These are phyloP conservation scores for Sapajus apella DNA, from an alignment of 2,113 vertebrate genomes.

Conservation along the genomic window DNA sequence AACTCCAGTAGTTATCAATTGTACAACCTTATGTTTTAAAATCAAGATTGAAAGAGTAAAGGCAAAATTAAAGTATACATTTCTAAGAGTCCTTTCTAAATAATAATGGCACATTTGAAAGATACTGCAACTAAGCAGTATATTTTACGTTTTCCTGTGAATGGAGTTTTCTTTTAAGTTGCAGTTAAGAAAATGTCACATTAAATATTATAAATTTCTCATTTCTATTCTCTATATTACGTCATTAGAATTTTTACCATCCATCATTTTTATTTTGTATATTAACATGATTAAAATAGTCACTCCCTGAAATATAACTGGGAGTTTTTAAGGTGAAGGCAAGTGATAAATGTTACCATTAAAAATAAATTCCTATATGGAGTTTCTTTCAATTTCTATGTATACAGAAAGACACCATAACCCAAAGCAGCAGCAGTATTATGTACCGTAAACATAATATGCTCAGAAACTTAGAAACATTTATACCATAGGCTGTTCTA, in stretches of 20 bases:
- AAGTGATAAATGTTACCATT: not conserved
- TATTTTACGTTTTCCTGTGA: not conserved
- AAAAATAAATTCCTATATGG: not conserved
- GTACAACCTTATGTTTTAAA: not conserved
- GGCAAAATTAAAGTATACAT: conserved; percentile 22
- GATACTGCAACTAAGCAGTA: not conserved
- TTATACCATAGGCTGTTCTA: not conserved
- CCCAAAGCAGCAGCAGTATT: not conserved
- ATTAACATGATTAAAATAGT: not conserved
- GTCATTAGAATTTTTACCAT: not conserved
- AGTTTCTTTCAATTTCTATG: not conserved
- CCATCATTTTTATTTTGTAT: not conserved
- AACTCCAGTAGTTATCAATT: conserved; percentile 45
- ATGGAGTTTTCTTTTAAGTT: not conserved
- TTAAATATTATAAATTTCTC: not conserved
- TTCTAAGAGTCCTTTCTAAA: not conserved
- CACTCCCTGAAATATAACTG: not conserved
- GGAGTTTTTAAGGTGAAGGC: not conserved
- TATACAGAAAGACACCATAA: not conserved
- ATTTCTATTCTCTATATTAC: not conserved
- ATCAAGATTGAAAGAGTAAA: not conserved
- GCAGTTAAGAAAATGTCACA: not conserved
- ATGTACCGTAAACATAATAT: not conserved
- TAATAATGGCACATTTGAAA: not conserved
- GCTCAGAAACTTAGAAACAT: not conserved